Evolutionary conservation across 2,888 invertebrate species (phyloP).

Genomic region (Pammene aurita): DNA sequence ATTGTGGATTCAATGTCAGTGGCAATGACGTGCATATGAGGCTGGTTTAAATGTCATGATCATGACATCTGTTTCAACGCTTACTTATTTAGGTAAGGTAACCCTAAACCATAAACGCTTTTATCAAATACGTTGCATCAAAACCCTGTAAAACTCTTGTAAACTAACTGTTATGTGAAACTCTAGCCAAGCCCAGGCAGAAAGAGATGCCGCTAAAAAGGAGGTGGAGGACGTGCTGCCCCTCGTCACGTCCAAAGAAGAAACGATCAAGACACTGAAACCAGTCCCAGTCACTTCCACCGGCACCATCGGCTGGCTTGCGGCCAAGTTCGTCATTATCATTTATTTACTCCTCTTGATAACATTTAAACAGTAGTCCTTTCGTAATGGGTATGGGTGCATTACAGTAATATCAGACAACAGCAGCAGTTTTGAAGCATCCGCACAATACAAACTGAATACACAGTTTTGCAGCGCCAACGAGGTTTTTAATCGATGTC

Average conservation of each 20-base stretch:
- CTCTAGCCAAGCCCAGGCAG: slow-evolving; percentile 56
- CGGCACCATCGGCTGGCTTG: slow-evolving; percentile 72
- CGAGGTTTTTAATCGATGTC: slow-evolving; percentile 21
- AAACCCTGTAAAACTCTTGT: too few relatives aligned
- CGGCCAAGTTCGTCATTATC: slow-evolving; percentile 57
- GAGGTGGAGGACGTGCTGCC: slow-evolving; percentile 58
- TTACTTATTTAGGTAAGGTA: not conserved
- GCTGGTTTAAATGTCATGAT: not conserved
- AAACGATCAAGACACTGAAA: slow-evolving; percentile 61
- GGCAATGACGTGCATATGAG: slow-evolving; percentile 3
- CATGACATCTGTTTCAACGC: not conserved
- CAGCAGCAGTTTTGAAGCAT: not conserved
- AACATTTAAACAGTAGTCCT: slow-evolving; percentile 6
- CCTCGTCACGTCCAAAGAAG: slow-evolving; percentile 50
- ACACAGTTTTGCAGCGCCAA: not conserved
- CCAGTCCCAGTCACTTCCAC: slow-evolving; percentile 73
- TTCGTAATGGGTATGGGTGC: slow-evolving; percentile 9
- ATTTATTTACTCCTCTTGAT: slow-evolving; percentile 25
- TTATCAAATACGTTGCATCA: too few relatives aligned
- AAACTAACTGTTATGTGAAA: slow-evolving; percentile 3
- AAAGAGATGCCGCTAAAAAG: slow-evolving; percentile 58
- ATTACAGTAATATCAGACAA: slow-evolving; percentile 4
- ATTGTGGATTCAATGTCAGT: slow-evolving; percentile 58
- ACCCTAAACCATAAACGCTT: too few relatives aligned
- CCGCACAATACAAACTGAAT: not conserved